Evolutionary conservation across 2,797 vertebrate species (phyloP).

Genomic region (Valencia hispanica): DNA sequence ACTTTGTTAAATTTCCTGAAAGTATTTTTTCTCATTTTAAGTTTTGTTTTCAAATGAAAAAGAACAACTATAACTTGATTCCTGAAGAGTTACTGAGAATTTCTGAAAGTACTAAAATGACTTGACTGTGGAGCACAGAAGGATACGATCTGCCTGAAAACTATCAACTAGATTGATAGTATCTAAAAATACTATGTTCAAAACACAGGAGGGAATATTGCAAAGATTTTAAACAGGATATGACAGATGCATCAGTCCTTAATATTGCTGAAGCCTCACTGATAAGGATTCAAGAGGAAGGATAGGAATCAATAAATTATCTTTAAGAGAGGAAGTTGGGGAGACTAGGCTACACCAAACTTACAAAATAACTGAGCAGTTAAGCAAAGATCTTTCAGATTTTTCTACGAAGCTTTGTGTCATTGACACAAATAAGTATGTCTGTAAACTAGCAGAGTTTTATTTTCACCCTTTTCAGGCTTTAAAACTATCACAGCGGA

Average conservation of each 20-base stretch:
- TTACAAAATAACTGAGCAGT: neutral
- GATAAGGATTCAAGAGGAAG: neutral
- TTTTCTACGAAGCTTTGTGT: neutral
- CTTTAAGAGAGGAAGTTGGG: neutral
- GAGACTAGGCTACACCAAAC: neutral
- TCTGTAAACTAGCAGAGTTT: neutral
- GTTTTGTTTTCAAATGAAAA: no score
- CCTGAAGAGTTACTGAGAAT: neutral
- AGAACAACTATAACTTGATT: no score
- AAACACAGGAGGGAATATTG: neutral
- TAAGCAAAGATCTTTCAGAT: neutral
- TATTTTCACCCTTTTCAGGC: neutral
- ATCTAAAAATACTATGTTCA: neutral
- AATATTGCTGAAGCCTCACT: neutral
- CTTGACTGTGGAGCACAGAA: neutral
- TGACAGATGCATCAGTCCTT: neutral
- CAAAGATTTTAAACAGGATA: neutral
- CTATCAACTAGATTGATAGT: neutral
- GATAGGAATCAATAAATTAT: neutral
- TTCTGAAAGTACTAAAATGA: neutral
- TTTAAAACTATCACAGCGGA: neutral
- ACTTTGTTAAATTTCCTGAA: neutral
- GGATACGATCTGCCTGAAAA: neutral
- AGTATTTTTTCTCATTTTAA: neutral
- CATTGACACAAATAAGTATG: neutral